These are phyloP conservation scores for Halcyon chelicuti DNA, from an alignment of 2,797 vertebrate genomes.

Conservation along the genomic window DNA sequence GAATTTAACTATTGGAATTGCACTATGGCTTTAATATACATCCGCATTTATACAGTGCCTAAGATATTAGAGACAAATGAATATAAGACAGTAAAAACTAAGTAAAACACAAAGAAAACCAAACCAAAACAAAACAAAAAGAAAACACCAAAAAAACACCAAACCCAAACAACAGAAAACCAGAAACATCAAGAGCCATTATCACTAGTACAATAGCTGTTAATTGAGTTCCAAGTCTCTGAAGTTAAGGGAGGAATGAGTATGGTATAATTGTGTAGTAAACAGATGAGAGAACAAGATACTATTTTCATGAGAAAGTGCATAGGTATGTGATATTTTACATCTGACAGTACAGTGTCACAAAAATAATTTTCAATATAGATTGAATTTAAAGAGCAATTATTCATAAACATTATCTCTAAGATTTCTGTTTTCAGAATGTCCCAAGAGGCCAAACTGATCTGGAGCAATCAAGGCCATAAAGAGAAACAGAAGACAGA, in stretches of 20 bases:
- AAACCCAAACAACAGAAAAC: fast-evolving
- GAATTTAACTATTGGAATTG: background rate
- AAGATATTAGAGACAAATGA: background rate
- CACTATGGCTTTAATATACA: background rate
- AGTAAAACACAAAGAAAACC: background rate
- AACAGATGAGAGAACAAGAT: too few species aligned
- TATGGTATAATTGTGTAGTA: too few species aligned
- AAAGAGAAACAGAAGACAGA: background rate
- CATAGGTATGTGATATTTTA: background rate
- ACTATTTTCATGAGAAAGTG: background rate
- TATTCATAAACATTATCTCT: background rate
- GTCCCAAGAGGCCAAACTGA: background rate
- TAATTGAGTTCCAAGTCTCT: background rate
- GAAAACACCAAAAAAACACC: background rate
- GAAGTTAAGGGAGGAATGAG: background rate
- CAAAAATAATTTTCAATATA: background rate
- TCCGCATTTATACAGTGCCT: background rate
- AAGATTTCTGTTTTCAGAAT: background rate
- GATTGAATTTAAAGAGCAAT: background rate
- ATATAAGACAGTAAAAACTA: background rate
- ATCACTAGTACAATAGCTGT: fast-evolving
- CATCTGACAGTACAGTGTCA: background rate
- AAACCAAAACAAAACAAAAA: too few species aligned
- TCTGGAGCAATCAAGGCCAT: background rate
- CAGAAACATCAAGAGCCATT: fast-evolving